Conservation (phyloP, 2,888 invertebrate genomes). For the Girardia tigrina region DNA sequence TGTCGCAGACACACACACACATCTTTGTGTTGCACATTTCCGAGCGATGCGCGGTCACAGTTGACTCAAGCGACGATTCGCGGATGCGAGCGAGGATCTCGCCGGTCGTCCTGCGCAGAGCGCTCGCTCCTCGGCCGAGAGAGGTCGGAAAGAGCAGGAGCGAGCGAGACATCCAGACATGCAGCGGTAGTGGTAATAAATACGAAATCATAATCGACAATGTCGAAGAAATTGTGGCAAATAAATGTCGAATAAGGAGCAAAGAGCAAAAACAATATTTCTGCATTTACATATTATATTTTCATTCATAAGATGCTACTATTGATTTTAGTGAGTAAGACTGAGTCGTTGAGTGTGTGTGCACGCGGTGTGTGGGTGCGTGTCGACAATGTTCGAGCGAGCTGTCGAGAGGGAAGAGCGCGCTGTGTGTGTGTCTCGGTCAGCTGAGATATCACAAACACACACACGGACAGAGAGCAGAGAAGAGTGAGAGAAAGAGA, state of each 20-base stretch:
- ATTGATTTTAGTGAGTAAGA: slow-evolving; percentile 20
- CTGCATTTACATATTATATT: not conserved
- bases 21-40: not conserved
- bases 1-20: not conserved
- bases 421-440: not conserved
- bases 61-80: too few relatives aligned
- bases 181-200: not conserved
- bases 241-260: not conserved
- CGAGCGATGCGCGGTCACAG: too few relatives aligned
- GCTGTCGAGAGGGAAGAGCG: not conserved
- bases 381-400: too few relatives aligned
- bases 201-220: not conserved
- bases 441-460: not conserved
- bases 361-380: not conserved
- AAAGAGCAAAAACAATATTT: not conserved
- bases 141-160: too few relatives aligned
- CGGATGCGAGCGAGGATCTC: too few relatives aligned
- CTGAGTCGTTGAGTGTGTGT: slow-evolving; percentile 14
- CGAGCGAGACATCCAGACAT: too few relatives aligned
- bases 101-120: too few relatives aligned
- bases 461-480: not conserved
- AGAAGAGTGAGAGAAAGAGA: not conserved
- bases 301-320: not conserved
- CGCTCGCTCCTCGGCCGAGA: too few relatives aligned
- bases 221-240: slow-evolving; percentile 1